These are phyloP conservation scores for Andrena flavipes DNA, from an alignment of 2,888 invertebrate genomes.

Conservation along the genomic window DNA sequence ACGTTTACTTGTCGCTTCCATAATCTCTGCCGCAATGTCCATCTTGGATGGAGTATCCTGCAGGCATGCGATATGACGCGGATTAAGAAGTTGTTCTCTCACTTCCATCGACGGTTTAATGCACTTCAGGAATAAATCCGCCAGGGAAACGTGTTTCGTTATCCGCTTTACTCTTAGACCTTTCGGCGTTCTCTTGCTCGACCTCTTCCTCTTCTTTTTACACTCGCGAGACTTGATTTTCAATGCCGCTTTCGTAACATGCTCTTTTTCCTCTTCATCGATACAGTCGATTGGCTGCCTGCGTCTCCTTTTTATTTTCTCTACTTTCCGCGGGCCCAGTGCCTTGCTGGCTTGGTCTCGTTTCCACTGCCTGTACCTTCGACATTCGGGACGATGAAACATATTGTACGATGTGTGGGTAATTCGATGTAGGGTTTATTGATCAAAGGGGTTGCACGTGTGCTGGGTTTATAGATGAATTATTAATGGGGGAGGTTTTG, in stretches of 20 bases:
- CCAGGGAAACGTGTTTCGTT: conserved; percentile 7
- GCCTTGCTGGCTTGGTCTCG: conserved; percentile 2
- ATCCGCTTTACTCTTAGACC: neutral
- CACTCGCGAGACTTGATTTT: conserved; percentile 31
- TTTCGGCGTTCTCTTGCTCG: neutral
- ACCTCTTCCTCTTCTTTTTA: conserved; percentile 5
- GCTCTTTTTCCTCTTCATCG: conserved; percentile 22
- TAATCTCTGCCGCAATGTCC: neutral
- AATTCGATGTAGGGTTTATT: too few relatives aligned
- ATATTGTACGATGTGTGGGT: neutral
- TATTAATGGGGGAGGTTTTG: too few relatives aligned
- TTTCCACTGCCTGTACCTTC: conserved; percentile 43
- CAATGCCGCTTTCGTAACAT: neutral
- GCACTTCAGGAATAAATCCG: conserved; percentile 53
- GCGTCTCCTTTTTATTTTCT: neutral
- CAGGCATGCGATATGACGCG: conserved; percentile 66
- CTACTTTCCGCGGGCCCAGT: neutral
- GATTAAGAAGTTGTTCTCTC: conserved; percentile 62
- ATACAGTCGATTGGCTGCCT: conserved; percentile 32
- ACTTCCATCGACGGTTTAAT: conserved; percentile 72
- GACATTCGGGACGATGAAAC: conserved; percentile 23
- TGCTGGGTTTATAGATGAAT: neutral
- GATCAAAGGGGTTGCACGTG: neutral
- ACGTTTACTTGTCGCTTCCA: conserved; percentile 18
- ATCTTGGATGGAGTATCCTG: conserved; percentile 14